Conservation (phyloP, 2,888 invertebrate genomes). For the Chloromyia formosa region DNA sequence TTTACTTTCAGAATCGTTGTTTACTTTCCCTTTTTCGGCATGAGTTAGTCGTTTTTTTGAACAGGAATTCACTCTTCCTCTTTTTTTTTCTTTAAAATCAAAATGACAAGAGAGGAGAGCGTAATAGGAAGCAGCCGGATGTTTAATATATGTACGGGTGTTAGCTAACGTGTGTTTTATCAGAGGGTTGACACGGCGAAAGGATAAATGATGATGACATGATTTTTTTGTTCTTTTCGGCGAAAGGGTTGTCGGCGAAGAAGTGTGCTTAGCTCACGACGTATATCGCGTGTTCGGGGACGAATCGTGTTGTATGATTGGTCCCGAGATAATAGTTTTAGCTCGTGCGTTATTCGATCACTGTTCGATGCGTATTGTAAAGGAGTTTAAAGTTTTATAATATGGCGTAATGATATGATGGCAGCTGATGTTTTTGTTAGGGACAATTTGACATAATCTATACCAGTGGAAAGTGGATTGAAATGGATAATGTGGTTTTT, state of each 20-base stretch:
- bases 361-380: slow-evolving; percentile 26
- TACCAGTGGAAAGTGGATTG: no score
- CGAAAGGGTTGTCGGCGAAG: slow-evolving; percentile 42
- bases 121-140: slow-evolving; percentile 21
- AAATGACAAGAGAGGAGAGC: background rate
- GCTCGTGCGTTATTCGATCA: slow-evolving; percentile 32
- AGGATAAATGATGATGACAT: slow-evolving; percentile 37
- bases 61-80: slow-evolving; percentile 27
- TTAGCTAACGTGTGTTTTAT: slow-evolving; percentile 30
- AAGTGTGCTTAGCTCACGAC: slow-evolving; percentile 48
- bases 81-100: background rate
- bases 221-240: slow-evolving; percentile 5
- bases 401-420: background rate
- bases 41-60: slow-evolving; percentile 4
- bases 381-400: background rate
- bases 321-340: slow-evolving; percentile 25
- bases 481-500: no score
- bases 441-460: no score
- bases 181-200: slow-evolving; percentile 18
- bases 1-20: background rate
- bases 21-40: slow-evolving; percentile 32
- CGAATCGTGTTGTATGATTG: background rate
- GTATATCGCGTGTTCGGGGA: slow-evolving; percentile 13
- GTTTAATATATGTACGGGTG: slow-evolving; percentile 33
- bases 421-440: no score